Base-by-base conservation (phyloP, 2,113 vertebrate species). In the Myocastor coypus region DNA sequence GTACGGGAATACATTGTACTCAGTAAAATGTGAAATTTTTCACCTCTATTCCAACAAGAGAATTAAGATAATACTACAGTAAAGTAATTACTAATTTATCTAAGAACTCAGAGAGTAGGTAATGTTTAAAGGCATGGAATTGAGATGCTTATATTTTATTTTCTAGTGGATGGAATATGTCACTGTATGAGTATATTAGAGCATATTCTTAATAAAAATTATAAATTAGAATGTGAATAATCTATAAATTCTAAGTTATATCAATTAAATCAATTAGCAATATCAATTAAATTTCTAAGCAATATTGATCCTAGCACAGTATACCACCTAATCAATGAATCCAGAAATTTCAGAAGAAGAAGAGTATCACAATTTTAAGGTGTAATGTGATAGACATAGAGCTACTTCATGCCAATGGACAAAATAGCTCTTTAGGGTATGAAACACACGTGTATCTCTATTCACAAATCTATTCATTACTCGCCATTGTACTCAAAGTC, bases 311-410 rank as follows among this genome's bases (percentile, higher is more conserved):
- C 34, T 55, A 46, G 40, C 28, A 90, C 7, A 64, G 34, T 20
- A 91, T 92, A 86, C 17, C 20, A 66, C 91, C 64, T 19, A 3
- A 40, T 57, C 19, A 14, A 95, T 46, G 20, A 5, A 24, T n/a
- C 80, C 63, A 40, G 12, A 95, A 87, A 81, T 28, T 34, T 80
- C n/a, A 93, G 28, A 83, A 24, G 24, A 95, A 87, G 24, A 88
- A 24, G 50, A 73, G 9, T 26, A 57, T 7, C 42, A 83, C 42
- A 88, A 83, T 42, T 73, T 88, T 42, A 88, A 96, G 22, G 28
- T 24, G 64, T 30, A 57, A 40, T 52, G 30, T 9, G 57, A 55
- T 0, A 5, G 19, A 80, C 28, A 34, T 90, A 19, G 26, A 96
- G 22, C 7, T 42, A 63, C 87, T 71, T 93, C 30, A 61, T 42